Evolutionary conservation across 1,140 invertebrate species (phyloP).

Genomic region (Dinoponera quadriceps): DNA sequence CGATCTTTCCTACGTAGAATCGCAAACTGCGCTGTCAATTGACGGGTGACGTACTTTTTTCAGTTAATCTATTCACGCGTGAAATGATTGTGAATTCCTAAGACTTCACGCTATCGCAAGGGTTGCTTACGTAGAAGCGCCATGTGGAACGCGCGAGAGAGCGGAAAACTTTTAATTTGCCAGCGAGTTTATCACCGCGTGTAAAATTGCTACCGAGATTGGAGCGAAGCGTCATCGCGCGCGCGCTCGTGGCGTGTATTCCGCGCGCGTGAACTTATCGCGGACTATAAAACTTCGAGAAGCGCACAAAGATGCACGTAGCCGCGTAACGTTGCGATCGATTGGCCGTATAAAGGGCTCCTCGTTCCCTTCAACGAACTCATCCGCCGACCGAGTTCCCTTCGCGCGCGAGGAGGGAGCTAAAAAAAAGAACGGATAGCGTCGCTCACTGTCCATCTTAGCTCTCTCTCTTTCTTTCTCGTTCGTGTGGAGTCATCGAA

Average conservation of each 20-base stretch:
- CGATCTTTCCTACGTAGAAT: no score
- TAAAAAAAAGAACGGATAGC: not conserved
- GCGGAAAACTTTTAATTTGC: conserved; percentile 34
- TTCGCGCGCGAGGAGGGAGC: not conserved
- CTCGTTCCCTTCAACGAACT: not conserved
- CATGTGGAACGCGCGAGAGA: conserved; percentile 15
- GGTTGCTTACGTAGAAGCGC: not conserved
- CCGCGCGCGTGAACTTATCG: conserved; percentile 9
- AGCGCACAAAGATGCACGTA: conserved; percentile 40
- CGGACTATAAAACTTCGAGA: conserved; percentile 37
- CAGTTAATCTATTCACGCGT: not conserved
- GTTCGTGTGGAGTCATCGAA: no score
- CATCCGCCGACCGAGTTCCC: not conserved
- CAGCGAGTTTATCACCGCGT: conserved; percentile 5
- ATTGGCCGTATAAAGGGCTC: conserved; percentile 18
- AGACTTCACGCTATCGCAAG: not conserved
- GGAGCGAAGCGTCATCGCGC: conserved; percentile 8
- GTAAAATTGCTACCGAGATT: conserved; percentile 30
- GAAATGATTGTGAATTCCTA: not conserved
- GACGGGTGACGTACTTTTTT: conserved; percentile 2
- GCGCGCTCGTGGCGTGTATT: conserved; percentile 17
- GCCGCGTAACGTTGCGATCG: not conserved
- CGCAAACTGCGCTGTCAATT: no score
- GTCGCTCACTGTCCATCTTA: no score
- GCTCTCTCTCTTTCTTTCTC: no score